Evolutionary conservation across 2,113 vertebrate genomes (phyloP).

Genomic region (Artemisiospiza belli): DNA sequence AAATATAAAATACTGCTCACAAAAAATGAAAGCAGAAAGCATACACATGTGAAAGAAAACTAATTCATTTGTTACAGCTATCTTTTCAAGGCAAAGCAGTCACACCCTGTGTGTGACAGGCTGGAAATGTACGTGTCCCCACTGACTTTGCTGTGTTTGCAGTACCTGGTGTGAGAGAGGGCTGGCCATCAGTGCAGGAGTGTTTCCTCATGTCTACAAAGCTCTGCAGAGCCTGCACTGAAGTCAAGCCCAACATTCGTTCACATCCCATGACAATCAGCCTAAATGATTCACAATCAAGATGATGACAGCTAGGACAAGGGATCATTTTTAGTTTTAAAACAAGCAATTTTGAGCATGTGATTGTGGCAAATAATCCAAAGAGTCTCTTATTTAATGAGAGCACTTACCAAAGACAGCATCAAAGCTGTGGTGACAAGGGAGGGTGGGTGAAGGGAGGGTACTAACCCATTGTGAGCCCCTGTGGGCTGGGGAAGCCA

Average conservation of each 20-base stretch:
- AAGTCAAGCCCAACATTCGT: neutral
- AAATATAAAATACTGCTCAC: constrained; percentile 22
- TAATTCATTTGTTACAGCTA: neutral
- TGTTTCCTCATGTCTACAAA: neutral
- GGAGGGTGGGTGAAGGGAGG: neutral
- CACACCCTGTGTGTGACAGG: neutral
- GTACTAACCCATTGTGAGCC: neutral
- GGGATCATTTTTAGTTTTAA: neutral
- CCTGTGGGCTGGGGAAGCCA: neutral
- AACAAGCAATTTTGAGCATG: neutral
- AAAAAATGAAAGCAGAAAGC: constrained; percentile 31
- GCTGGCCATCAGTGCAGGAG: neutral
- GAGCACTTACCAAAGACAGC: neutral
- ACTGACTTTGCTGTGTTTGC: constrained; percentile 3
- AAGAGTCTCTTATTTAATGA: constrained; percentile 2
- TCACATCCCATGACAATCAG: neutral
- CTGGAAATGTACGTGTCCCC: neutral
- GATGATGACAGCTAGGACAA: constrained; percentile 29
- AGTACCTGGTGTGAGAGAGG: neutral
- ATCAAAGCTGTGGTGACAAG: neutral
- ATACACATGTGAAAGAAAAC: neutral
- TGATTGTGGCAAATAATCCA: neutral
- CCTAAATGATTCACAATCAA: neutral
- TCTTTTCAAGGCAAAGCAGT: constrained; percentile 31
- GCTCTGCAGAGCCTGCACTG: neutral